Evolutionary conservation across 2,797 vertebrate genomes (phyloP).

Genomic region (Manis pentadactyla): DNA sequence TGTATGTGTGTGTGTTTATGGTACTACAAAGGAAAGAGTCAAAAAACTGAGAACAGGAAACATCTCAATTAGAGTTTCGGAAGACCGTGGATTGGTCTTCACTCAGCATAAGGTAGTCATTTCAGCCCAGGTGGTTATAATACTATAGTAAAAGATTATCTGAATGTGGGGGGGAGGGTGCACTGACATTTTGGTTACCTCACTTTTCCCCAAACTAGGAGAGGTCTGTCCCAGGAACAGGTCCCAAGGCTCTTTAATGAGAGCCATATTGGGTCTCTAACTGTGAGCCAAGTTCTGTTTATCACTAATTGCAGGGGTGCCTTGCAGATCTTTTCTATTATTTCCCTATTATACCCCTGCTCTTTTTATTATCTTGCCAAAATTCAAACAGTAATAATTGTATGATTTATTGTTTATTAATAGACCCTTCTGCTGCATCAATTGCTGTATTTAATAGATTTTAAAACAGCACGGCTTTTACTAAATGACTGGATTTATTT

Average conservation of each 20-base stretch:
- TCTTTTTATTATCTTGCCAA: constrained; percentile 86
- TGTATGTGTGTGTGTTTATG: constrained; percentile 38
- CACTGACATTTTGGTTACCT: constrained; percentile 85
- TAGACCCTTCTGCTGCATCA: constrained; percentile 79
- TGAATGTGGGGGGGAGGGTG: neutral
- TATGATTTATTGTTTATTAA: constrained; percentile 87
- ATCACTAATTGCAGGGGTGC: constrained; percentile 84
- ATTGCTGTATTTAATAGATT: constrained; percentile 77
- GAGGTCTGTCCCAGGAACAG: constrained; percentile 84
- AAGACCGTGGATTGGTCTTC: constrained; percentile 66
- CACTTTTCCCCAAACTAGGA: constrained; percentile 82
- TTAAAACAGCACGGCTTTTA: constrained; percentile 79
- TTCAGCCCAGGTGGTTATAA: constrained; percentile 88
- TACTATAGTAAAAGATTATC: constrained; percentile 77
- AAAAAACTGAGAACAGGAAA: constrained; percentile 78
- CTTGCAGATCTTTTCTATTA: constrained; percentile 85
- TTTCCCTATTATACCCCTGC: constrained; percentile 84
- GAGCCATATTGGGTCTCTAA: constrained; percentile 85
- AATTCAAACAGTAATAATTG: constrained; percentile 86
- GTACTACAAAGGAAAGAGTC: constrained; percentile 70
- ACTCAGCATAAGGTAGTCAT: constrained; percentile 86
- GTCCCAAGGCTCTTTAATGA: constrained; percentile 86
- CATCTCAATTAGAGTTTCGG: constrained; percentile 72
- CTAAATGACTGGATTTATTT: constrained; percentile 80
- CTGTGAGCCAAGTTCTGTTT: constrained; percentile 84